phyloP scores from a whole-genome alignment of 2,113 vertebrate genomes.

The Parus major region DNA sequence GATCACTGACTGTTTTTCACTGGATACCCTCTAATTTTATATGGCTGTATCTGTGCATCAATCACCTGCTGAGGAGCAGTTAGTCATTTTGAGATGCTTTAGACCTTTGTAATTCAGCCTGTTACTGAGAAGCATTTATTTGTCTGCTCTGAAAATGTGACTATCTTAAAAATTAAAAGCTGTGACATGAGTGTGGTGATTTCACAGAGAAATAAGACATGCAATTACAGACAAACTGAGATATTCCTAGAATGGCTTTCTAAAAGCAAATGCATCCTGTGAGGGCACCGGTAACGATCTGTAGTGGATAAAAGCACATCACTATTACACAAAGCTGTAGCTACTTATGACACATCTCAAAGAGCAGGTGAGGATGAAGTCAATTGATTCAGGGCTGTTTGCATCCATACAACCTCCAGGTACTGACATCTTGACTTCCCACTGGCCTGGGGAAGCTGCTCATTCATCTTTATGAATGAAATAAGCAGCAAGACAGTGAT shows the following conservation, averaged over 20 bases:
- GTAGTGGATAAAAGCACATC: background rate
- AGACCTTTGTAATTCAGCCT: background rate
- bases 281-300: background rate
- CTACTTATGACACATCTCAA: background rate
- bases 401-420: background rate
- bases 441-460: background rate
- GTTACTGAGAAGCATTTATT: background rate
- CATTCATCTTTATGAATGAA: background rate
- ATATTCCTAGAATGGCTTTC: background rate
- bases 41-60: background rate
- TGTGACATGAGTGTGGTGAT: background rate
- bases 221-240: background rate
- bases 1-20: background rate
- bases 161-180: slow-evolving; percentile 12
- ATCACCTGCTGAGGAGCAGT: background rate
- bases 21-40: background rate
- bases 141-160: background rate
- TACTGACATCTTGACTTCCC: background rate
- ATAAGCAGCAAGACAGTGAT: background rate
- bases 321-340: background rate
- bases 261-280: background rate
- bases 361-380: background rate
- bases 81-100: background rate
- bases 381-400: background rate
- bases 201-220: background rate